These are phyloP conservation scores for Narcine bancroftii DNA, from an alignment of 2,113 vertebrate genomes.

Conservation along the genomic window DNA sequence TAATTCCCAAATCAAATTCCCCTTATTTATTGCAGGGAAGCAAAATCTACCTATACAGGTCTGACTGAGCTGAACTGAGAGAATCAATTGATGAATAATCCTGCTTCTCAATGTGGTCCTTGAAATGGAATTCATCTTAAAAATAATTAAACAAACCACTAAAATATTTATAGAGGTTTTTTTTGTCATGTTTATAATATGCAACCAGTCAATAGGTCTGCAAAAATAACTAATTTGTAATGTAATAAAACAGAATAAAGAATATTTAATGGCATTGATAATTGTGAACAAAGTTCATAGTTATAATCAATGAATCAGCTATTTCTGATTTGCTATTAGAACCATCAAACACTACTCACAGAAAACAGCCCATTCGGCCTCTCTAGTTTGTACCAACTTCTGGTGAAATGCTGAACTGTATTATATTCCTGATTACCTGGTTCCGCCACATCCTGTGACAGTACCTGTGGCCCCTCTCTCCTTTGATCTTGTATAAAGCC, in stretches of 20 bases:
- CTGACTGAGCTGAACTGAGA: background rate
- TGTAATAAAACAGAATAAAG: background rate
- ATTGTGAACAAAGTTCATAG: background rate
- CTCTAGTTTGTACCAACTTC: too few relatives aligned
- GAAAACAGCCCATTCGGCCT: too few relatives aligned
- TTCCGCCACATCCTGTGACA: too few relatives aligned
- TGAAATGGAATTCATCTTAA: background rate
- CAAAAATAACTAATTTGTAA: background rate
- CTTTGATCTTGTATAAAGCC: too few relatives aligned
- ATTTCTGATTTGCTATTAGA: background rate
- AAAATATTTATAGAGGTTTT: background rate
- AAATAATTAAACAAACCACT: background rate
- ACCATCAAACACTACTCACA: too few relatives aligned
- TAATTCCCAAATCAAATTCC: background rate
- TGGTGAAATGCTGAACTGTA: too few relatives aligned
- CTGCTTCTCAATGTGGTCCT: background rate
- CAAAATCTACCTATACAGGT: background rate
- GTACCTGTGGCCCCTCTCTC: too few relatives aligned
- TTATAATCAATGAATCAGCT: background rate
- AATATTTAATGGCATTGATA: background rate
- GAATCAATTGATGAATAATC: background rate
- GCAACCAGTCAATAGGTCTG: background rate
- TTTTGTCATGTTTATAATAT: background rate
- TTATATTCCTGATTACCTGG: too few relatives aligned
- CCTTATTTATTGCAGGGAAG: background rate